Evolutionary conservation across 2,888 invertebrate genomes (phyloP).

Genomic region (Allygus modestus): DNA sequence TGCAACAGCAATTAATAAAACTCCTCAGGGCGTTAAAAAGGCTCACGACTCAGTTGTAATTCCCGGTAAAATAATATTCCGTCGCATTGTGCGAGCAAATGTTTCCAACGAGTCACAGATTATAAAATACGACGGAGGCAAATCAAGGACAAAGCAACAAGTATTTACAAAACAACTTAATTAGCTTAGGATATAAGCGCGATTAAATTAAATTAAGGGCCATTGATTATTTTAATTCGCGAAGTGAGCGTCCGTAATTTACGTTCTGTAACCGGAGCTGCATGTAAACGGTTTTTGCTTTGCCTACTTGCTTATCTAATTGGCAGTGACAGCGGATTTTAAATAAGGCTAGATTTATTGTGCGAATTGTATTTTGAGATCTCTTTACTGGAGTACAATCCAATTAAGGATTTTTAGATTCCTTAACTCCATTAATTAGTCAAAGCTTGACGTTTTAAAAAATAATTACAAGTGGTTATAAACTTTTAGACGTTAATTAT

Average conservation of each 20-base stretch:
- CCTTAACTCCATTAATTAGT: no score
- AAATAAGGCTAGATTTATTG: conserved; percentile 34
- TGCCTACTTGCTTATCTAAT: conserved; percentile 41
- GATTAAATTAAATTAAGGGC: conserved; percentile 47
- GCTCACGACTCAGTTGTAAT: not conserved
- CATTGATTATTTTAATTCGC: conserved; percentile 50
- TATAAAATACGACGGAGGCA: not conserved
- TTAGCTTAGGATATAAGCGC: conserved; percentile 34
- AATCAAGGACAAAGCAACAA: conserved; percentile 22
- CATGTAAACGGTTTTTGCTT: conserved; percentile 40
- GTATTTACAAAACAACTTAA: conserved; percentile 46
- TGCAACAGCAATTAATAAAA: conserved; percentile 18
- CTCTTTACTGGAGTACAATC: not conserved
- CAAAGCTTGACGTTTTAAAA: no score
- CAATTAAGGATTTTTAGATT: not conserved
- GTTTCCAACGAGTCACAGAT: not conserved
- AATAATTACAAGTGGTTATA: no score
- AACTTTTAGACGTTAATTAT: no score
- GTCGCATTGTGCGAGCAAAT: not conserved
- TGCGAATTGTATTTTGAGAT: not conserved
- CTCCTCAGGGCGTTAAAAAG: not conserved
- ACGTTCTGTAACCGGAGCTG: not conserved
- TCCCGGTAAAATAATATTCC: not conserved
- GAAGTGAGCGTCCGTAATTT: conserved; percentile 10
- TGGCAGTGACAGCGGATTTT: conserved; percentile 28